These are phyloP conservation scores for Pogonocherus hispidulus DNA, from an alignment of 2,888 invertebrate genomes.

Conservation along the genomic window DNA sequence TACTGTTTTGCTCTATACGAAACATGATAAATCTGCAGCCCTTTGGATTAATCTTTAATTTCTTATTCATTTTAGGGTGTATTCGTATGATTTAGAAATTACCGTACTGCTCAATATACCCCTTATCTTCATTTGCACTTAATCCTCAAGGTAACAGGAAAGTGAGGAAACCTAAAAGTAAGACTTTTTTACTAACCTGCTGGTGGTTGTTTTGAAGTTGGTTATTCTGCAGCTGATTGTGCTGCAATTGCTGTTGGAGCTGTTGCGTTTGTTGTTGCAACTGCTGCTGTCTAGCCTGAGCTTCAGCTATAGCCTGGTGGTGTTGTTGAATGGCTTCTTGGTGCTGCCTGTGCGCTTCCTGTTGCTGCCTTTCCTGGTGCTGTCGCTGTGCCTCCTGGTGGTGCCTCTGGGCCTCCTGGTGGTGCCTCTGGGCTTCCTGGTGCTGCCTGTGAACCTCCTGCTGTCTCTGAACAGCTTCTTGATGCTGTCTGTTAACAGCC, in stretches of 20 bases:
- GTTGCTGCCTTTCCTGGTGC: constrained; percentile 52
- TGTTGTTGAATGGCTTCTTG: constrained; percentile 62
- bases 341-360: constrained; percentile 67
- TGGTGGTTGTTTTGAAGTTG: constrained; percentile 58
- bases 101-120: too few relatives aligned
- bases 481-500: constrained; percentile 55
- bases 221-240: constrained; percentile 59
- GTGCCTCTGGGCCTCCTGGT: constrained; percentile 55
- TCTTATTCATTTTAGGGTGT: too few relatives aligned
- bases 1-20: too few relatives aligned
- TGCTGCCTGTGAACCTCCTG: constrained; percentile 54
- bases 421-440: constrained; percentile 54
- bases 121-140: too few relatives aligned
- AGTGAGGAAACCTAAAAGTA: too few relatives aligned
- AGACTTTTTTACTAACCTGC: constrained; percentile 28
- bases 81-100: too few relatives aligned
- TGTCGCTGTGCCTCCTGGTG: constrained; percentile 62
- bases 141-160: too few relatives aligned
- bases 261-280: constrained; percentile 70
- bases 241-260: constrained; percentile 59
- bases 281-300: constrained; percentile 68
- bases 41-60: too few relatives aligned
- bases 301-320: constrained; percentile 63
- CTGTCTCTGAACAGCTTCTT: constrained; percentile 55
- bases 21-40: too few relatives aligned